Percentiles rank a stretch among this genome's conserved stretches.
Conservation (phyloP, 2,888 invertebrate genomes). For the Sussaba pulchella region DNA sequence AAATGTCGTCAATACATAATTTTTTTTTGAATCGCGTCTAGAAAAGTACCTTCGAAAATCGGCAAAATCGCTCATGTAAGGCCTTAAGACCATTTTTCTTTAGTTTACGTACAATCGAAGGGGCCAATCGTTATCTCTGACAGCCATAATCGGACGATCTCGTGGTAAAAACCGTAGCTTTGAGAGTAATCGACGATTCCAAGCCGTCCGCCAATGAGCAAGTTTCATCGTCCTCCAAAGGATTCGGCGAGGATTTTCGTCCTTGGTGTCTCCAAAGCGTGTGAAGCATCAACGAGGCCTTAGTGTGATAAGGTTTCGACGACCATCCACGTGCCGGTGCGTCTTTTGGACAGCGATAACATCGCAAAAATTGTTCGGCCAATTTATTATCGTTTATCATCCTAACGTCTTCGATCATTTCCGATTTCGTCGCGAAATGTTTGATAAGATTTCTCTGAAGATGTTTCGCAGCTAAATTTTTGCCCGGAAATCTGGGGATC, state of each 20-base stretch:
- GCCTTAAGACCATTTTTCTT: no score
- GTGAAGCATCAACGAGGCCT: constrained; percentile 85
- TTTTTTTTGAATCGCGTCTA: no score
- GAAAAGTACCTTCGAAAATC: no score
- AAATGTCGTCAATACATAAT: no score
- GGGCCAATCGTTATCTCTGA: constrained; percentile 73
- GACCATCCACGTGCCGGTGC: constrained; percentile 81
- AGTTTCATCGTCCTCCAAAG: background rate
- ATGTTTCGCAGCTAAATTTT: no score
- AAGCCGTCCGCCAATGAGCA: constrained; percentile 21
- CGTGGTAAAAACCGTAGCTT: constrained; percentile 76
- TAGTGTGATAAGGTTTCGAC: constrained; percentile 84
- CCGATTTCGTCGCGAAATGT: no score
- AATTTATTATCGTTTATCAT: no score
- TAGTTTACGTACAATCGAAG: background rate
- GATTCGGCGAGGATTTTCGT: constrained; percentile 13
- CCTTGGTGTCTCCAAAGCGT: constrained; percentile 85
- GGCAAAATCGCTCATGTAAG: no score
- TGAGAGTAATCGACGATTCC: constrained; percentile 73
- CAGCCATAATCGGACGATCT: constrained; percentile 68
- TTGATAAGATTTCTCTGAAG: no score
- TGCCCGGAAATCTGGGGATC: constrained; percentile 41
- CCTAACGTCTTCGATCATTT: no score
- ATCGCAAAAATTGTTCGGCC: constrained; percentile 71
- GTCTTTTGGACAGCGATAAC: constrained; percentile 79